A percentile compares a stretch with the other conserved stretches of the same genome.
Evolutionary conservation across 2,797 vertebrate genomes (phyloP).

Genomic region (Micrastur ruficollis): DNA sequence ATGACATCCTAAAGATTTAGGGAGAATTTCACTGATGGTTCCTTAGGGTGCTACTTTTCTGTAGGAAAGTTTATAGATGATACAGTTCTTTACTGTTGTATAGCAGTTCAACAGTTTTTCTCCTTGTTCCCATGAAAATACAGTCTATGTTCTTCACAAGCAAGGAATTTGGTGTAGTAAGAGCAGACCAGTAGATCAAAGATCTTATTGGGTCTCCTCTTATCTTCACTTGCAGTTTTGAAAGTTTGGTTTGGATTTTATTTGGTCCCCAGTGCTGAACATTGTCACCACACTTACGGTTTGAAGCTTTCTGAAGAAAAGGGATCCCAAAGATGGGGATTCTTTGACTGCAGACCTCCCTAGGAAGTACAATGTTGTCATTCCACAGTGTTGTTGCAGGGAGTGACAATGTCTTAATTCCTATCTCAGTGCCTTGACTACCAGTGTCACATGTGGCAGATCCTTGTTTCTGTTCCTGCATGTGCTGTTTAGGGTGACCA

Average conservation of each 20-base stretch:
- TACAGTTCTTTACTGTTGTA: not conserved
- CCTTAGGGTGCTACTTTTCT: not conserved
- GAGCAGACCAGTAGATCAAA: not conserved
- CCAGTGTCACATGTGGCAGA: not conserved
- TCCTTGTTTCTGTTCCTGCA: not conserved
- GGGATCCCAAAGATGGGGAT: not conserved
- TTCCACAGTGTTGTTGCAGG: not conserved
- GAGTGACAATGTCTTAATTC: not conserved
- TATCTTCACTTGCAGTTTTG: not conserved
- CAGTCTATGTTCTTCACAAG: not conserved
- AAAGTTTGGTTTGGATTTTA: not conserved
- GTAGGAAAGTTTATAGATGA: not conserved
- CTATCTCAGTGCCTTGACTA: accelerated
- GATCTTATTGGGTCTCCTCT: not conserved
- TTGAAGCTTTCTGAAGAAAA: not conserved
- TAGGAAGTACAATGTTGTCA: not conserved
- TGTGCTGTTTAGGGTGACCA: not conserved
- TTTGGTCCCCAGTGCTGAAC: not conserved
- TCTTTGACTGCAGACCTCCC: not conserved
- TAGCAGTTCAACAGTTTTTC: not conserved
- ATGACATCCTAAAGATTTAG: not conserved
- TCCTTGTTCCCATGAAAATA: not conserved
- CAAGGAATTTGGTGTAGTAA: not conserved
- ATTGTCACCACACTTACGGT: not conserved
- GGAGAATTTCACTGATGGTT: not conserved